phyloP scores from a whole-genome alignment of 2,113 vertebrate species.

The Anoplopoma fimbria region DNA sequence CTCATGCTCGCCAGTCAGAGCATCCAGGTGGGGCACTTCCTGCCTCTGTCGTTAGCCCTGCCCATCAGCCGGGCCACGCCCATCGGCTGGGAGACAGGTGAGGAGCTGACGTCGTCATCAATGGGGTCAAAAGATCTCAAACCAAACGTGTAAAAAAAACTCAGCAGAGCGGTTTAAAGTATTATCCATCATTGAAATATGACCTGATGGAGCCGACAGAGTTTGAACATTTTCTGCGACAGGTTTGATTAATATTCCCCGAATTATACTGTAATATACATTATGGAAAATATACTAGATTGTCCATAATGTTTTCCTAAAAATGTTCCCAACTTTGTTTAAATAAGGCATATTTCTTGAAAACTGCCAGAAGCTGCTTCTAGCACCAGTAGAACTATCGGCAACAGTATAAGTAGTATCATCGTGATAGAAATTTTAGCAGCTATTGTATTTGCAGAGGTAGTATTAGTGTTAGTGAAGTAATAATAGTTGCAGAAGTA shows the following conservation, averaged over 20 bases:
- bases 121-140: neutral
- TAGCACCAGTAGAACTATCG: no score
- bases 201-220: no score
- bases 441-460: no score
- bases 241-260: neutral
- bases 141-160: neutral
- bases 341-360: neutral
- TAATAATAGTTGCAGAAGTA: no score
- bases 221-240: no score
- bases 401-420: no score
- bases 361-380: neutral
- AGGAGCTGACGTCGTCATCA: neutral
- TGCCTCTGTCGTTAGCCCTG: constrained; percentile 11
- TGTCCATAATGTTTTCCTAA: neutral
- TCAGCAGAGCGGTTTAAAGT: no score
- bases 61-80: constrained; percentile 17
- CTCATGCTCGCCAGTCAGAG: constrained; percentile 79
- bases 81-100: constrained; percentile 40
- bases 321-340: neutral
- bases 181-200: no score
- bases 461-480: no score
- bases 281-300: no score
- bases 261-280: no score
- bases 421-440: no score
- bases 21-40: constrained; percentile 65